Base-by-base conservation (phyloP, 2,888 invertebrate species). In the Artemia sinica region DNA sequence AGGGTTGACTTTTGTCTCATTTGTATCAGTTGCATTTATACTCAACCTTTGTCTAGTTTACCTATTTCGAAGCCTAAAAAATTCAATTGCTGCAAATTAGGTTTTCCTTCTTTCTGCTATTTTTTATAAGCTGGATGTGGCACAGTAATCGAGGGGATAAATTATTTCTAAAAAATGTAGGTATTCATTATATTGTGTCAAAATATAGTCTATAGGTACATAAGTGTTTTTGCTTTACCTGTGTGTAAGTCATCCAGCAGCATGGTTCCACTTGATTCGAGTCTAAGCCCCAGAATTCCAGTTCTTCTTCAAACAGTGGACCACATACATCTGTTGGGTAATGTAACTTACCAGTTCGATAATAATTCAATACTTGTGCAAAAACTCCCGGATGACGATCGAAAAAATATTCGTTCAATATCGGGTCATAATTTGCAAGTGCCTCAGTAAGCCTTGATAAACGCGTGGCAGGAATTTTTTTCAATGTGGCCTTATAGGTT, bases 251-350 rank as follows among this genome's bases (percentile, higher is more conserved):
- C 96, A 97, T 97, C 97, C 98, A 98, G 80, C 98, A 98, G 80
- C 97, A 98, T 8, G 97, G 97, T 78, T 97, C 96, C 75, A 97
- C 96, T 81, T 98, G 97, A 82, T 98, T 98, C 52, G 97, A 91
- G 78, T 98, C 97, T 74, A 98, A 84, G 13, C 97, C 97, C 97
- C 97, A 97, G 80, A 95, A 98, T 80, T 97, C 97, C 74, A 98
- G 84, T 79, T 98, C 98, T 78, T 97, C 97, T 78, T 98, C 98
- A 79, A 98, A 98, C 72, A 98, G 83, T 69, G 97, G 98, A 66
- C 97, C 97, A 79, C 97, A 98, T 2, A 98, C 97, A 78, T 98
- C 95, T 68, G 96, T 96, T 18, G 97, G 97, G 80, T 98, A 98
- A 80, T 98, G 97, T 73, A 98, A 85, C 79, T 97, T 97, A 70